phyloP scores from a whole-genome alignment of 2,888 invertebrate species.

The Heteromyza rotundicornis region DNA sequence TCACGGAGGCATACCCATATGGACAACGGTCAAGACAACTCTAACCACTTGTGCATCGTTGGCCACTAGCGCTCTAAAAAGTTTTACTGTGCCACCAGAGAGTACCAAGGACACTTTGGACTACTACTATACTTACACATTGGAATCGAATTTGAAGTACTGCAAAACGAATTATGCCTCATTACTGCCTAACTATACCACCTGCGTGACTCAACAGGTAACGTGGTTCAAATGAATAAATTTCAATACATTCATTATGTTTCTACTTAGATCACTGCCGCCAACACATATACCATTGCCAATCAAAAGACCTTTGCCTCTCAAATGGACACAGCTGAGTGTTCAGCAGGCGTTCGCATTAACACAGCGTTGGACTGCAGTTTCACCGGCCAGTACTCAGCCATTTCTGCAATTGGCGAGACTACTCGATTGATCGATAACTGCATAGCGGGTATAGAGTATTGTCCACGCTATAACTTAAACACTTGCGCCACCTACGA shows the following conservation, averaged over 20 bases:
- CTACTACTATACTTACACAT: slow-evolving; percentile 26
- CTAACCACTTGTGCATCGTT: slow-evolving; percentile 22
- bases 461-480: background rate
- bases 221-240: slow-evolving; percentile 8
- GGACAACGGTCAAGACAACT: slow-evolving; percentile 10
- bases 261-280: slow-evolving; percentile 5
- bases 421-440: slow-evolving; percentile 20
- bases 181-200: slow-evolving; percentile 24
- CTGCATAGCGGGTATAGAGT: slow-evolving; percentile 19
- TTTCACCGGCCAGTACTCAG: slow-evolving; percentile 9
- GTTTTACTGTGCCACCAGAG: background rate
- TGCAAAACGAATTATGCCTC: slow-evolving; percentile 19
- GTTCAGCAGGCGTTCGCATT: slow-evolving; percentile 12
- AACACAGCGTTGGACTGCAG: slow-evolving; percentile 22
- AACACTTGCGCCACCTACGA: background rate
- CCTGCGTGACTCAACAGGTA: slow-evolving; percentile 30
- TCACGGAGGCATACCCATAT: slow-evolving; percentile 24
- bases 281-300: slow-evolving; percentile 12
- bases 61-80: slow-evolving; percentile 16
- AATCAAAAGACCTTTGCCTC: slow-evolving; percentile 22
- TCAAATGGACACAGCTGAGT: slow-evolving; percentile 14
- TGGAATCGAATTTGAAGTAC: slow-evolving; percentile 12
- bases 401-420: slow-evolving; percentile 17
- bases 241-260: background rate
- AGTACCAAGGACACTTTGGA: slow-evolving; percentile 16